These are phyloP conservation scores for Calliphora vomitoria DNA, from an alignment of 2,888 invertebrate genomes.

Conservation along the genomic window DNA sequence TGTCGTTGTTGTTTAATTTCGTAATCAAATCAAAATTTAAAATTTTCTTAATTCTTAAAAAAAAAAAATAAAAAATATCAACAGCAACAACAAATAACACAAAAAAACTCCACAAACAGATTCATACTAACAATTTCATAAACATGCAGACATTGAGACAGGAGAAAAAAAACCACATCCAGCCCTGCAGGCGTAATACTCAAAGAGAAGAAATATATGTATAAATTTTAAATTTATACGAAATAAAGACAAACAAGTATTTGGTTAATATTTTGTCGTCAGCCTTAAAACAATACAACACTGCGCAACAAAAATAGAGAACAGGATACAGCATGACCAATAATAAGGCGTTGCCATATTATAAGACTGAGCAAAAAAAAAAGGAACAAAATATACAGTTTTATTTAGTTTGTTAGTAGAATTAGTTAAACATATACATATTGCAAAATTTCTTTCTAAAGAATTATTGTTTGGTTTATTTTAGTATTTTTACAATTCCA, in stretches of 20 bases:
- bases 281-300: conserved; percentile 26
- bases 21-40: conserved; percentile 56
- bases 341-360: conserved; percentile 13
- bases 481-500: background rate
- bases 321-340: conserved; percentile 5
- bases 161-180: conserved; percentile 41
- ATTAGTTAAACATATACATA: background rate
- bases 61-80: too few relatives aligned
- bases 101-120: background rate
- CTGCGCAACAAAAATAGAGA: background rate
- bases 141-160: conserved; percentile 58
- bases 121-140: background rate
- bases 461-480: background rate
- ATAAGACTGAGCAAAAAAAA: background rate
- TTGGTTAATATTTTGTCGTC: conserved; percentile 36
- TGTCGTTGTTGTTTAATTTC: conserved; percentile 37
- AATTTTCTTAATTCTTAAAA: conserved; percentile 43
- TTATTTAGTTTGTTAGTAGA: background rate
- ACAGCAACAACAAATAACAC: conserved; percentile 8
- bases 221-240: conserved; percentile 25
- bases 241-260: background rate
- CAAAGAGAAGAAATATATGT: background rate
- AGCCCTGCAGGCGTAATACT: conserved; percentile 56
- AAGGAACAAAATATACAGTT: background rate
- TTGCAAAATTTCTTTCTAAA: background rate